Base-by-base conservation (phyloP, 1,140 invertebrate species). In the Lepidotrigona ventralis region DNA sequence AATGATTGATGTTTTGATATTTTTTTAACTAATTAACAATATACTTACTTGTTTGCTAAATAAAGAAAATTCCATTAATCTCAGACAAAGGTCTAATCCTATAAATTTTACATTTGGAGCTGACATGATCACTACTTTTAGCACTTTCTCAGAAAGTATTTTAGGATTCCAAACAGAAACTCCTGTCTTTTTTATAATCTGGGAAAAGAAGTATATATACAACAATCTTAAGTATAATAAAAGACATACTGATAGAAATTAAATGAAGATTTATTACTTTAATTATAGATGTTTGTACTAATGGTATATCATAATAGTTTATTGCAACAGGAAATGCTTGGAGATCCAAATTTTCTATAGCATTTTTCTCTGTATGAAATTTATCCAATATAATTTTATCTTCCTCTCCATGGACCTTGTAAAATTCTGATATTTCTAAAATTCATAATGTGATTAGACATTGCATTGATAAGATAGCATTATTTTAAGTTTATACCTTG, bases 181-280 rank as follows among this genome's bases (percentile, higher is more conserved):
- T 46, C 91, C 89, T 56, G 91, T 90, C 75, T 92, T 90, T 23
- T 84, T 76, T 74, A 94, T 90, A 73, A 94, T 92, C 91, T 94
- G 26, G 74, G 81, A 81, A 54, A 70, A 69, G 9, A 63, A 81
- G 76, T 82, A n/a, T n/a, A n/a, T n/a, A n/a, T n/a, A 79, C 63
- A 39, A 26, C 70, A 39, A 53, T 85, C 19, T 77, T 73, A 51
- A 23, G 73, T 75, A 54, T 51, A 79, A 72, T 69, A 66, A 71
- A 60, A 58, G 63, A 63, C 29, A 39, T n/a, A 75, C 81, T 70
- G 71, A 71, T 73, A 19, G 74, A 46, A 85, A 75, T 70, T 76
- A 76, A 39, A 81, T 53, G 71, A 53, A 73, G 23, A 19, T 51
- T 33, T 86, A 64, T 64, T 80, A 92, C 92, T 86, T 92, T 90